phyloP scores from a whole-genome alignment of 2,113 vertebrate genomes.

The Aix galericulata region DNA sequence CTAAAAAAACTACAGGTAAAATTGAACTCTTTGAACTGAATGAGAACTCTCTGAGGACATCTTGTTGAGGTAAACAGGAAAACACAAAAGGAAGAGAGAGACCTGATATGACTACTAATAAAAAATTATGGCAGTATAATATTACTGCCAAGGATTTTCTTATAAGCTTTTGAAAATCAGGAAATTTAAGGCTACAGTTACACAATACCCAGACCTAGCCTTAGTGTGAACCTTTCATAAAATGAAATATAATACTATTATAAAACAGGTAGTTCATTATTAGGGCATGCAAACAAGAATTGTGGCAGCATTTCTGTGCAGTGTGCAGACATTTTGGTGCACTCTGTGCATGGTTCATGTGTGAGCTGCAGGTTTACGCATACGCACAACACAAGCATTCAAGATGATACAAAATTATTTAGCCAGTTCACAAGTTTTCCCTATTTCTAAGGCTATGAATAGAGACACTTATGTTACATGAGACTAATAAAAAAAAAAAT shows the following conservation, averaged over 20 bases:
- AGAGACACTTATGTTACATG: neutral
- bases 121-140: neutral
- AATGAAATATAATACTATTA: neutral
- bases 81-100: constrained; percentile 5
- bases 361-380: neutral
- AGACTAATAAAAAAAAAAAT: neutral
- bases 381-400: neutral
- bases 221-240: neutral
- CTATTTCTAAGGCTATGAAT: neutral
- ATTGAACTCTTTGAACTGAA: neutral
- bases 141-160: neutral
- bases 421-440: neutral
- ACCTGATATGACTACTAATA: neutral
- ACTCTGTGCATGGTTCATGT: neutral
- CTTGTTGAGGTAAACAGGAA: constrained; percentile 21
- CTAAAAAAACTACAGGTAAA: constrained; percentile 13
- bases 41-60: neutral
- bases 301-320: neutral
- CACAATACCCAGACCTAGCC: neutral
- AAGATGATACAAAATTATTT: neutral
- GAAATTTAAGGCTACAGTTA: neutral
- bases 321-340: accelerated
- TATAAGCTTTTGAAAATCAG: neutral
- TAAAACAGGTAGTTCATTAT: neutral
- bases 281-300: neutral